Evolutionary conservation across 2,888 invertebrate species (phyloP).

Genomic region (Ophion obscuratus): DNA sequence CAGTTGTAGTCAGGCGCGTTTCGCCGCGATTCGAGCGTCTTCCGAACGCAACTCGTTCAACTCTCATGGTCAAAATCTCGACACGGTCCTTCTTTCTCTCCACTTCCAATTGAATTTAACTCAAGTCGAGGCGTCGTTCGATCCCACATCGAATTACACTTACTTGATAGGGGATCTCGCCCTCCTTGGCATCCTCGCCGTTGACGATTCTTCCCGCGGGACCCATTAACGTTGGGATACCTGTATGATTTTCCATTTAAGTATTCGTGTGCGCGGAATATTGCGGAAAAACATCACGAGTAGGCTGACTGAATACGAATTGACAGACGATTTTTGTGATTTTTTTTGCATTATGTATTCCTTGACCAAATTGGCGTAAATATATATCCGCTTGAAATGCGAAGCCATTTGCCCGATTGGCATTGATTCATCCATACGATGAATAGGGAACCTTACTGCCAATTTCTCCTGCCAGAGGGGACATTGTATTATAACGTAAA

Average conservation of each 20-base stretch:
- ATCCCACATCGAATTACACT: conserved; percentile 12
- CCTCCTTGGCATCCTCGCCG: conserved; percentile 71
- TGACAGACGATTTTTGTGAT: too few relatives aligned
- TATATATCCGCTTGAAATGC: too few relatives aligned
- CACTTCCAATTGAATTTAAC: background rate
- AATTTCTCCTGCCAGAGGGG: too few relatives aligned
- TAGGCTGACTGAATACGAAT: background rate
- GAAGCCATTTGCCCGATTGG: too few relatives aligned
- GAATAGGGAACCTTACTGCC: too few relatives aligned
- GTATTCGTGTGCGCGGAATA: background rate
- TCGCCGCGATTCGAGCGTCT: background rate
- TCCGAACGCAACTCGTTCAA: background rate
- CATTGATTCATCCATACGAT: too few relatives aligned
- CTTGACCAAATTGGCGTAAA: too few relatives aligned
- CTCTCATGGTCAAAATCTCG: background rate
- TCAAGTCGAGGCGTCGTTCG: background rate
- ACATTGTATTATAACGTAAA: too few relatives aligned
- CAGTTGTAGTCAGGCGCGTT: background rate
- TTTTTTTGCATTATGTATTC: too few relatives aligned
- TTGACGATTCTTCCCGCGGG: conserved; percentile 62
- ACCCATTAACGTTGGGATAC: conserved; percentile 41
- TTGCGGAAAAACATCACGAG: background rate
- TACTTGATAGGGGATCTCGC: conserved; percentile 79
- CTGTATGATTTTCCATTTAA: background rate
- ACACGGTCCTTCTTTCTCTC: background rate